These are phyloP conservation scores for Cheilosia scutellata DNA, from an alignment of 2,888 invertebrate species.

Conservation along the genomic window DNA sequence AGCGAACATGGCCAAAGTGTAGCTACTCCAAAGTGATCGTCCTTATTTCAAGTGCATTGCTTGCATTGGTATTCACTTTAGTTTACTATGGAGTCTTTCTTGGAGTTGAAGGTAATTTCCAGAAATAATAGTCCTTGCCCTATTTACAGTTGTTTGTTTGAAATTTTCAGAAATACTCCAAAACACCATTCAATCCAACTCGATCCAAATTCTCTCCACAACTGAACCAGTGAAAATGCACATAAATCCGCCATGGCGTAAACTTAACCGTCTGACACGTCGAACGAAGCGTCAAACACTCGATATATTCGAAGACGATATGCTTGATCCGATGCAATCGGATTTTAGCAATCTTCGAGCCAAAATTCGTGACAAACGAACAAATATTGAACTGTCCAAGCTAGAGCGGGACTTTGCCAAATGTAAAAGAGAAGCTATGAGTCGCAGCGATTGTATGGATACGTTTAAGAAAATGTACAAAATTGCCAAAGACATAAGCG, in stretches of 20 bases:
- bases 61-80: slow-evolving; percentile 25
- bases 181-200: neutral
- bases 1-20: slow-evolving; percentile 1
- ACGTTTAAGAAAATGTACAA: slow-evolving; percentile 81
- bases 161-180: slow-evolving; percentile 31
- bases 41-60: neutral
- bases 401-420: slow-evolving; percentile 80
- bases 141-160: neutral
- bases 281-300: slow-evolving; percentile 1
- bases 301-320: neutral
- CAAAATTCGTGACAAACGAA: slow-evolving; percentile 80
- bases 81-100: slow-evolving; percentile 46
- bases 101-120: slow-evolving; percentile 38
- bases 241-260: neutral
- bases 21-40: slow-evolving; percentile 7
- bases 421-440: slow-evolving; percentile 79
- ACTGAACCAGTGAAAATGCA: neutral
- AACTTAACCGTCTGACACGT: neutral
- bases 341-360: slow-evolving; percentile 79
- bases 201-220: neutral
- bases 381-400: slow-evolving; percentile 78
- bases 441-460: slow-evolving; percentile 79
- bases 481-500: slow-evolving; percentile 81
- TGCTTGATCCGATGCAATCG: slow-evolving; percentile 64
- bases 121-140: neutral